Evolutionary conservation across 2,888 invertebrate species (phyloP), one percentile per base, ranked within the genome.

Genomic region (Panopea generosa): DNA sequence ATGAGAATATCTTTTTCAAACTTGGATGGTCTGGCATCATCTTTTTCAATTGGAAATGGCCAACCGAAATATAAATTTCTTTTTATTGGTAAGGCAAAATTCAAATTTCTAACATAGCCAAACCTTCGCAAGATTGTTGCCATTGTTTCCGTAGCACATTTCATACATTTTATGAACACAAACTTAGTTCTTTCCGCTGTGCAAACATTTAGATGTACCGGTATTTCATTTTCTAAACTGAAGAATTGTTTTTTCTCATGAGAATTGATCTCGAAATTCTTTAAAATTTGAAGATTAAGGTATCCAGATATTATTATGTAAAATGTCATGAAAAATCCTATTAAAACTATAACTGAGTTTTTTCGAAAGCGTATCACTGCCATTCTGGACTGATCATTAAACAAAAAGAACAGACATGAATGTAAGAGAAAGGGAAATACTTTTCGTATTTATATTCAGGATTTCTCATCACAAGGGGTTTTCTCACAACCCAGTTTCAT

Each of bases 111-210:
- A 6, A 65, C 69, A 52, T 84, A 86, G 29, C 88, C 91, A 83
- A 87, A 92, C 14, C 91, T 78, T n/a, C 89, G 76, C 22, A 91
- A 78, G 4, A 91, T 80, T 2, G 88, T 83, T 14, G 80, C 86
- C 69, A 92, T 75, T 6, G 92, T 90, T 65, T 89, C 87, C 9
- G 91, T 91, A 0, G 91, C 91, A 84, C 91, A 91, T 77, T 92
- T 92, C 86, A 91, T 90, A 70, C 89, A 88, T 68, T 91, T 91
- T 50, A 91, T 87, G 69, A 91, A 92, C 4, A 90, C 90, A 65
- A 91, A 78, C 72, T 91, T 90, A 14, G 50, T 66, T 43, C 77
- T 84, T 68, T 83, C 84, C n/a, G 27, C 33, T 22, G 14, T 22
- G 56, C 77, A 77, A 11, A 33, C 33, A 33, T 20, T 20, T 18